Evolutionary conservation across 2,888 invertebrate species (phyloP).

Genomic region (Dinocampus coccinellae): DNA sequence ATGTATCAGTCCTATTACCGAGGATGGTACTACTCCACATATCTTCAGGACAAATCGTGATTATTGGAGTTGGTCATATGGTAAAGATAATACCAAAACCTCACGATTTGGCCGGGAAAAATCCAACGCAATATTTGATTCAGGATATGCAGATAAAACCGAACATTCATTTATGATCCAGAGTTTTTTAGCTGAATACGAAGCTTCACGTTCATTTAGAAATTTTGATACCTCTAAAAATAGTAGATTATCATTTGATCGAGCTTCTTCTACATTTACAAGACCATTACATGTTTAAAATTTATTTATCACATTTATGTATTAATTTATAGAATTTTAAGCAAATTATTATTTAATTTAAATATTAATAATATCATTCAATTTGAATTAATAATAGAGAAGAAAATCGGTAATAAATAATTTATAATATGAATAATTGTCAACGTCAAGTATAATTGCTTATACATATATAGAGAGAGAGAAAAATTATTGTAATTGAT

Average conservation of each 20-base stretch:
- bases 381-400: too few species aligned
- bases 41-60: not conserved
- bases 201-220: not conserved
- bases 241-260: not conserved
- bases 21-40: not conserved
- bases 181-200: not conserved
- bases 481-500: not conserved
- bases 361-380: too few species aligned
- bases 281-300: not conserved
- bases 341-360: too few species aligned
- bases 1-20: slow-evolving; percentile 51
- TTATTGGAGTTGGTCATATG: not conserved
- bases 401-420: too few species aligned
- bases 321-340: not conserved
- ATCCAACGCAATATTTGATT: slow-evolving; percentile 47
- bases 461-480: not conserved
- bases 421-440: too few species aligned
- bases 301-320: not conserved
- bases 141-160: slow-evolving; percentile 54
- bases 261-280: not conserved
- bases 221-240: not conserved
- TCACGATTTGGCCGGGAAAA: slow-evolving; percentile 47
- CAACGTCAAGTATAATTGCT: not conserved
- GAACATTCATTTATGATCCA: not conserved
- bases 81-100: not conserved